phyloP scores from a whole-genome alignment of 2,797 vertebrate species.

The Silurus aristotelis region DNA sequence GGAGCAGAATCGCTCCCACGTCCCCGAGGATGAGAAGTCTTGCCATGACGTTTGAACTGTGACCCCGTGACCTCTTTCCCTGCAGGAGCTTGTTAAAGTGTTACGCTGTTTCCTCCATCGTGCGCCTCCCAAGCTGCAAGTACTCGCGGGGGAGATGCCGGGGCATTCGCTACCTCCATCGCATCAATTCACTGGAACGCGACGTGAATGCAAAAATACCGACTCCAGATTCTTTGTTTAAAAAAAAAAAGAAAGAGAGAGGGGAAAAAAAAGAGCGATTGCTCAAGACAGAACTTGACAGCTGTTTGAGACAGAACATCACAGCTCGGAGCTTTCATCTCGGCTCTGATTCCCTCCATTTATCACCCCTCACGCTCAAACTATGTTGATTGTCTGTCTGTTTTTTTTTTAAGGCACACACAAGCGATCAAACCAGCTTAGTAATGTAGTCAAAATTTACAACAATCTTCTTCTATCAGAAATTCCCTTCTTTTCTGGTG shows the following conservation, averaged over 20 bases:
- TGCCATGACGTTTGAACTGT: slow-evolving; percentile 54
- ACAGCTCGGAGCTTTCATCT: not conserved
- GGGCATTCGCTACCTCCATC: slow-evolving; percentile 19
- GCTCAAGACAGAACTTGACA: slow-evolving; percentile 6
- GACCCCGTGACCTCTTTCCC: slow-evolving; percentile 69
- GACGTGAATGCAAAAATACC: not conserved
- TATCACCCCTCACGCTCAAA: slow-evolving; percentile 5
- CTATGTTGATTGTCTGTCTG: slow-evolving; percentile 7
- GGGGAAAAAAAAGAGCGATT: not conserved
- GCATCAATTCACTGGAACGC: slow-evolving; percentile 16
- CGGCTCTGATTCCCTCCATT: not conserved
- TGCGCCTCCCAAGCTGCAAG: slow-evolving; percentile 42
- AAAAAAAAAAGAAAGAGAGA: not conserved
- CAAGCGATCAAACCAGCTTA: not conserved
- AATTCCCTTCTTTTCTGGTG: too few relatives aligned
- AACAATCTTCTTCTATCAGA: not conserved
- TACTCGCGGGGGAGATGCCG: slow-evolving; percentile 29
- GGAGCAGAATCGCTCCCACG: slow-evolving; percentile 24
- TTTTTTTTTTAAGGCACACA: not conserved
- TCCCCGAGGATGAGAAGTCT: slow-evolving; percentile 55
- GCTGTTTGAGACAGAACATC: slow-evolving; percentile 12
- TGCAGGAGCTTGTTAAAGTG: slow-evolving; percentile 64
- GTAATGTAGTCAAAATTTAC: not conserved
- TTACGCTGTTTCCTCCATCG: slow-evolving; percentile 60
- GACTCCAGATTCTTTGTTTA: not conserved